phyloP scores from a whole-genome alignment of 2,888 invertebrate species.

The Dicycla oo region DNA sequence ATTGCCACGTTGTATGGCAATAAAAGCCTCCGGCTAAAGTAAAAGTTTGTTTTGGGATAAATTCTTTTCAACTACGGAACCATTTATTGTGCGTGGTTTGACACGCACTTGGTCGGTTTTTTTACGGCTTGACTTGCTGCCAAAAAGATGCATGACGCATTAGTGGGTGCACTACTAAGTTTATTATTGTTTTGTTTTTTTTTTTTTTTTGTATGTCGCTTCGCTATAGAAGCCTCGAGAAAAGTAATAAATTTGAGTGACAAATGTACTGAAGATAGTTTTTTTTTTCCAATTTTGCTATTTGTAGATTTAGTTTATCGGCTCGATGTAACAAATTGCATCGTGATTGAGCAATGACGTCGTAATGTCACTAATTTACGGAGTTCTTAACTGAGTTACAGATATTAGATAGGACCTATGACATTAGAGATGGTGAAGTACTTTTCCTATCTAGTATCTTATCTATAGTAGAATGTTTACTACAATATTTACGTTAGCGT shows the following conservation, averaged over 20 bases:
- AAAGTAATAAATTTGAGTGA: conserved; percentile 42
- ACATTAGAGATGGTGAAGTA: conserved; percentile 17
- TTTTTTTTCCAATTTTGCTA: conserved; percentile 22
- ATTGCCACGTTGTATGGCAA: too few species aligned
- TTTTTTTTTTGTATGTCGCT: conserved; percentile 31
- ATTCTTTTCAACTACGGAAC: too few species aligned
- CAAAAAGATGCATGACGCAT: conserved; percentile 59
- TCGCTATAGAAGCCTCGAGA: conserved; percentile 47
- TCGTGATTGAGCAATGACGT: conserved; percentile 14
- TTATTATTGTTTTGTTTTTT: conserved; percentile 47
- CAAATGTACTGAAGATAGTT: conserved; percentile 7
- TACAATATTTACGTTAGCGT: conserved; percentile 20
- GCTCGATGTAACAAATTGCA: conserved; percentile 15
- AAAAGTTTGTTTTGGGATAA: too few species aligned
- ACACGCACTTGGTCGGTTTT: too few species aligned
- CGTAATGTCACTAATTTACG: conserved; percentile 25
- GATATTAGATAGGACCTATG: conserved; percentile 20
- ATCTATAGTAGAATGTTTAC: conserved; percentile 14
- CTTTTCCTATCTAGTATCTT: conserved; percentile 24
- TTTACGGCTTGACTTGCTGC: conserved; percentile 55
- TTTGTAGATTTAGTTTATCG: conserved; percentile 29
- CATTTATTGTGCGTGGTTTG: too few species aligned
- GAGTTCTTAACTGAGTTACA: conserved; percentile 19
- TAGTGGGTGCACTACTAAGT: conserved; percentile 41
- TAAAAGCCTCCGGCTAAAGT: too few species aligned